Percentiles rank a stretch among this genome's conserved stretches.
These are phyloP conservation scores for Hypomesus transpacificus DNA, from an alignment of 2,113 vertebrate genomes.

Conservation along the genomic window DNA sequence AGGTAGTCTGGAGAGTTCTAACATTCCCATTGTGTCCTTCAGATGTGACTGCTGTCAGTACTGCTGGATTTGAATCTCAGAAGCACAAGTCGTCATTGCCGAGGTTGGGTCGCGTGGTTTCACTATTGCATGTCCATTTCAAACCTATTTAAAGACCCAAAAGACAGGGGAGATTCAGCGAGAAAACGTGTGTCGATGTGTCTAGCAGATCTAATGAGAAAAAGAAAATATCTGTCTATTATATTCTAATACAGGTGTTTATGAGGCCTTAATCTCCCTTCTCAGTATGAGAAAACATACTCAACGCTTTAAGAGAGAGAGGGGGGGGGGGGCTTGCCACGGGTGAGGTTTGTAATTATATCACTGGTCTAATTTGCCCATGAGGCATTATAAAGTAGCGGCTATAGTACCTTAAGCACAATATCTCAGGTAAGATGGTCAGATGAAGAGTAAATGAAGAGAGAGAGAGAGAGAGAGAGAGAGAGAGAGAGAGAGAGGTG, in stretches of 20 bases:
- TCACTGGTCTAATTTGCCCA: conserved; percentile 61
- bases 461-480: conserved; percentile 3
- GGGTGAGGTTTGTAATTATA: conserved; percentile 72
- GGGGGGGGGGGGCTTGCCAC: conserved; percentile 57
- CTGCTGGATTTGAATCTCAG: conserved; percentile 11
- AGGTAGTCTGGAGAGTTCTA: not conserved
- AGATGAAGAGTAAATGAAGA: not conserved
- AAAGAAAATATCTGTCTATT: conserved; percentile 63
- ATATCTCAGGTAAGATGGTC: not conserved
- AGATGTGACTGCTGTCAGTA: not conserved
- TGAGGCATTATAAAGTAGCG: conserved; percentile 66
- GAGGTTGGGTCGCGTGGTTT: conserved; percentile 48
- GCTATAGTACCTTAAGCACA: conserved; percentile 54
- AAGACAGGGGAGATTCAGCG: conserved; percentile 62
- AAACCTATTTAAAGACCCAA: conserved; percentile 48
- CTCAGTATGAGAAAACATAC: conserved; percentile 65
- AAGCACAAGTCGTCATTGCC: conserved; percentile 30
- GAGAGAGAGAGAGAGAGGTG: conserved; percentile 2
- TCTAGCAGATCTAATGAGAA: conserved; percentile 62
- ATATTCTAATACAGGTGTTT: conserved; percentile 75
- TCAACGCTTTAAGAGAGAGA: conserved; percentile 52
- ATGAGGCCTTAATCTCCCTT: conserved; percentile 67
- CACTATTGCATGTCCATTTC: conserved; percentile 42
- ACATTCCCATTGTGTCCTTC: not conserved
- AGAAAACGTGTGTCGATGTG: conserved; percentile 56